phyloP scores from a whole-genome alignment of 1,140 invertebrate genomes.

The Coenobita brevimanus region DNA sequence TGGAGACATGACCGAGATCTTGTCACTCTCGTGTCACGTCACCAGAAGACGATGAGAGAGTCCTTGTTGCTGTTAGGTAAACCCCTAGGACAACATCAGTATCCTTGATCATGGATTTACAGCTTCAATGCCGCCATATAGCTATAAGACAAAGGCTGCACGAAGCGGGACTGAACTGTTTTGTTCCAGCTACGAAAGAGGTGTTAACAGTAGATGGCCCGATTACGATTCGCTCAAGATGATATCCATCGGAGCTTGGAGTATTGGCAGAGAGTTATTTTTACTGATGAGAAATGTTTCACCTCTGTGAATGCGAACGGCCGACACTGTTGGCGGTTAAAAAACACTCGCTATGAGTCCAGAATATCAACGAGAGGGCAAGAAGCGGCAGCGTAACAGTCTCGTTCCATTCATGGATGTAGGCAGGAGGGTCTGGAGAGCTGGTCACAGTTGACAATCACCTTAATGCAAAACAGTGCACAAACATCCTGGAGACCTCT shows the following conservation, averaged over 20 bases:
- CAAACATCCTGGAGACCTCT: not conserved
- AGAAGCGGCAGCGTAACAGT: not conserved
- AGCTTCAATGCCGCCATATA: no score
- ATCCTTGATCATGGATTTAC: no score
- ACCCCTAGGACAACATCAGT: no score
- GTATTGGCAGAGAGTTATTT: not conserved
- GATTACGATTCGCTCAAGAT: no score
- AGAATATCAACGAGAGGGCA: not conserved
- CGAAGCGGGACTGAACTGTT: no score
- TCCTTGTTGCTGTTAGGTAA: no score
- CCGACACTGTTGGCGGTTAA: not conserved
- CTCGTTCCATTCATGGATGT: not conserved
- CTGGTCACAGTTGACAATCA: not conserved
- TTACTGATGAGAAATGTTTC: not conserved
- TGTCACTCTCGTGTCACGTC: no score
- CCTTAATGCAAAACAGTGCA: not conserved
- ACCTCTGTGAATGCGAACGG: not conserved
- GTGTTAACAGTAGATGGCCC: no score
- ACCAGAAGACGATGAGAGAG: no score
- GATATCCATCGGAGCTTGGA: not conserved
- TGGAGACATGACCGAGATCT: no score
- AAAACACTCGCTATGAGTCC: not conserved
- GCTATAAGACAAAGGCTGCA: no score
- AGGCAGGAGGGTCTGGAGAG: not conserved
- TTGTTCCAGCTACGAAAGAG: no score